A percentile compares a stretch with the other conserved stretches of the same genome.
Conservation (phyloP, 2,113 vertebrate species). For the Todiramphus chloris region DNA sequence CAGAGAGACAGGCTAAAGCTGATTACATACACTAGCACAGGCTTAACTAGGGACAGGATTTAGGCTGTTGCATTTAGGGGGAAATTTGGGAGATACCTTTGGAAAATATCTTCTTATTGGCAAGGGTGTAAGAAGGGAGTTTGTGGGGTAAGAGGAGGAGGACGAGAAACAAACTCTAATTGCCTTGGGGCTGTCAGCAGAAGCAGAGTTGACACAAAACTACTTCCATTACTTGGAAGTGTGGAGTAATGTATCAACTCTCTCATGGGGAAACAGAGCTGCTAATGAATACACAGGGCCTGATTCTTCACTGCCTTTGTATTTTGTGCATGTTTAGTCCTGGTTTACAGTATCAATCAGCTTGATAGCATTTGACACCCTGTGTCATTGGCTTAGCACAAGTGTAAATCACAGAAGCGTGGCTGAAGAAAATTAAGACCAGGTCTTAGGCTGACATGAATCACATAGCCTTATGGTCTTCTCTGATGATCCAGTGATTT, state of each 20-base stretch:
- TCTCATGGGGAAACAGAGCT: not conserved
- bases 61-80: not conserved
- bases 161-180: not conserved
- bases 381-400: not conserved
- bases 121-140: not conserved
- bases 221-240: not conserved
- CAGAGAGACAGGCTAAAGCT: not conserved
- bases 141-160: not conserved
- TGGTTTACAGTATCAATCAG: conserved; percentile 4
- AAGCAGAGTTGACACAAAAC: not conserved
- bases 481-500: not conserved
- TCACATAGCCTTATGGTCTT: not conserved
- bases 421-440: conserved; percentile 9
- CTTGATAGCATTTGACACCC: not conserved
- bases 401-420: conserved; percentile 8
- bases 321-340: not conserved
- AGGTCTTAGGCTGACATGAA: not conserved
- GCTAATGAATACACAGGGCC: not conserved
- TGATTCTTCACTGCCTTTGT: not conserved
- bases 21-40: not conserved
- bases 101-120: not conserved
- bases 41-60: not conserved
- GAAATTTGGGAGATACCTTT: conserved; percentile 15
- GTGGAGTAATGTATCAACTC: not conserved
- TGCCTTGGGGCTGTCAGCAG: not conserved